phyloP scores from a whole-genome alignment of 2,888 invertebrate species.

The Thecophora atra region DNA sequence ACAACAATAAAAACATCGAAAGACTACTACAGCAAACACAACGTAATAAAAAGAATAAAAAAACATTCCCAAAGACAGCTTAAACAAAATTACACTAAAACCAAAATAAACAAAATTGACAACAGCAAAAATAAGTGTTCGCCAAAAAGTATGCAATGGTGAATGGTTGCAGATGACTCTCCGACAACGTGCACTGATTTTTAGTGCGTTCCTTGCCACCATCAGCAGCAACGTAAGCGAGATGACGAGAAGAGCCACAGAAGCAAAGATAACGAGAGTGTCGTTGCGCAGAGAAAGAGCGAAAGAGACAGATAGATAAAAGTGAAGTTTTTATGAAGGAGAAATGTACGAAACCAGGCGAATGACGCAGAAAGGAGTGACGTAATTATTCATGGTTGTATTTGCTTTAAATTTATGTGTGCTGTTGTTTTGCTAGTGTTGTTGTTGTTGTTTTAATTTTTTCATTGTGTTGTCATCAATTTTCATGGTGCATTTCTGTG shows the following conservation, averaged over 20 bases:
- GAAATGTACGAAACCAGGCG: not conserved
- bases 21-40: not conserved
- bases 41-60: not conserved
- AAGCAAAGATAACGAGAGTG: slow-evolving; percentile 39
- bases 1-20: slow-evolving; percentile 14
- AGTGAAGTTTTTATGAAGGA: slow-evolving; percentile 3
- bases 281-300: slow-evolving; percentile 37
- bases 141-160: slow-evolving; percentile 24
- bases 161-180: slow-evolving; percentile 2
- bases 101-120: not conserved
- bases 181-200: too few species aligned
- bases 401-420: too few species aligned
- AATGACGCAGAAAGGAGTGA: slow-evolving; percentile 33
- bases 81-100: not conserved
- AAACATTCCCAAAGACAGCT: not conserved
- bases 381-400: not conserved
- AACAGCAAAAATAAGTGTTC: not conserved
- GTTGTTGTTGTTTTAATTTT: slow-evolving; percentile 18
- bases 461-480: slow-evolving; percentile 38
- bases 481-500: slow-evolving; percentile 32
- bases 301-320: slow-evolving; percentile 38
- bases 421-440: not conserved
- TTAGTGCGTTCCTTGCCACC: too few species aligned
- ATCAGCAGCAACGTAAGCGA: too few species aligned
- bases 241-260: slow-evolving; percentile 30